A percentile compares a stretch with the other conserved stretches of the same genome.
phyloP scores from a whole-genome alignment of 2,797 vertebrate species.

The Chromis chromis region DNA sequence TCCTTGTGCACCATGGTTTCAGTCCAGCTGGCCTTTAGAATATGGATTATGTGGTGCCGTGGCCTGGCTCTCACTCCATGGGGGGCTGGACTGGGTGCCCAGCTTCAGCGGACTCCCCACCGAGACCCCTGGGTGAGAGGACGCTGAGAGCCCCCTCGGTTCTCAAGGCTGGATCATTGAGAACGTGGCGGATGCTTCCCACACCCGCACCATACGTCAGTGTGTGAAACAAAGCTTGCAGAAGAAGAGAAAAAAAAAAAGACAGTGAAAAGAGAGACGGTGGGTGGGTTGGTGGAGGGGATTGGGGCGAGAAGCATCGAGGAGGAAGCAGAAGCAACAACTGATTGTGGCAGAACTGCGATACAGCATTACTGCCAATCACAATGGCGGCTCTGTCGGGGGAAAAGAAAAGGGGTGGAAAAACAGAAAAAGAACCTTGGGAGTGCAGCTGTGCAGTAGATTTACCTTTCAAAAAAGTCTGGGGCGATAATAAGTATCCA shows the following conservation, averaged over 20 bases:
- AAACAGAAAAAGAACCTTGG: slow-evolving; percentile 53
- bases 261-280: slow-evolving; percentile 56
- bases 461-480: slow-evolving; percentile 77
- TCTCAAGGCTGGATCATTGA: slow-evolving; percentile 72
- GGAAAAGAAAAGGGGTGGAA: slow-evolving; percentile 41
- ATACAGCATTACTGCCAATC: slow-evolving; percentile 73
- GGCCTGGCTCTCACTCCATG: slow-evolving; percentile 65
- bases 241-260: slow-evolving; percentile 30
- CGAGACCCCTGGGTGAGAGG: slow-evolving; percentile 81
- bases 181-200: slow-evolving; percentile 69
- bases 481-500: slow-evolving; percentile 78
- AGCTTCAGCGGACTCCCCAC: slow-evolving; percentile 76
- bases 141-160: slow-evolving; percentile 72
- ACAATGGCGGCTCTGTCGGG: slow-evolving; percentile 72
- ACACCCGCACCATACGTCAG: slow-evolving; percentile 68
- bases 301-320: slow-evolving; percentile 41
- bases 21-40: slow-evolving; percentile 85
- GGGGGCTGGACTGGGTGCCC: slow-evolving; percentile 77
- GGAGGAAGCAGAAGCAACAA: slow-evolving; percentile 67
- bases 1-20: slow-evolving; percentile 73
- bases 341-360: slow-evolving; percentile 68
- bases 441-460: slow-evolving; percentile 73
- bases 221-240: slow-evolving; percentile 70
- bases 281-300: slow-evolving; percentile 32
- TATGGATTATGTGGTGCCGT: slow-evolving; percentile 82